Percentiles rank a stretch among this genome's conserved stretches.
phyloP scores from a whole-genome alignment of 2,888 invertebrate species.

The Enoplolaimus lenunculus region DNA sequence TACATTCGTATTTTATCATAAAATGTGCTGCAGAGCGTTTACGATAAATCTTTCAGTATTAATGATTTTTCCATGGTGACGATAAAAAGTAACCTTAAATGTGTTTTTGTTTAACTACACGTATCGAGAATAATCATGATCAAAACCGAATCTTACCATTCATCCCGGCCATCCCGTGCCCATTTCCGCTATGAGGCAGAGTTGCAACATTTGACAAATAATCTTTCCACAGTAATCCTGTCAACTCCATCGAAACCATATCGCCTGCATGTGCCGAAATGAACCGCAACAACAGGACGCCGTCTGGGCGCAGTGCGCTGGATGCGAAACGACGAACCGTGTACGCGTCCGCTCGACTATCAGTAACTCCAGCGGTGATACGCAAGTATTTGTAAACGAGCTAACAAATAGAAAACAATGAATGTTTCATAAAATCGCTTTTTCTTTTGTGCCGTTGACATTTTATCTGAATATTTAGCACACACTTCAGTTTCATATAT shows the following conservation, averaged over 20 bases:
- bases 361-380: slow-evolving; percentile 6
- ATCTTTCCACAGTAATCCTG: slow-evolving; percentile 30
- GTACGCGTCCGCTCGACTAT: background rate
- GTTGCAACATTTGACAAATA: slow-evolving; percentile 22
- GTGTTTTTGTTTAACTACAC: no score
- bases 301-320: slow-evolving; percentile 28
- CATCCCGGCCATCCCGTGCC: background rate
- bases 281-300: slow-evolving; percentile 36
- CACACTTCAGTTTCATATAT: no score
- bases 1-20: no score
- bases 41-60: no score
- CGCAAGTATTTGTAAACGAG: slow-evolving; percentile 8
- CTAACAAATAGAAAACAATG: background rate
- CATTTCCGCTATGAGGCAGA: background rate
- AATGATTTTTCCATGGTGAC: background rate
- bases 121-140: no score
- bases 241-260: slow-evolving; percentile 35
- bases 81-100: background rate
- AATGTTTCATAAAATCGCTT: no score
- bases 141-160: no score
- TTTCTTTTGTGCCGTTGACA: no score
- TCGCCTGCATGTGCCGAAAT: slow-evolving; percentile 39
- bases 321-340: slow-evolving; percentile 3
- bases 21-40: no score
- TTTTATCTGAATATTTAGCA: no score